A percentile compares a stretch with the other conserved stretches of the same genome.
Evolutionary conservation across 2,113 vertebrate genomes (phyloP).

Genomic region (Sturnira hondurensis): DNA sequence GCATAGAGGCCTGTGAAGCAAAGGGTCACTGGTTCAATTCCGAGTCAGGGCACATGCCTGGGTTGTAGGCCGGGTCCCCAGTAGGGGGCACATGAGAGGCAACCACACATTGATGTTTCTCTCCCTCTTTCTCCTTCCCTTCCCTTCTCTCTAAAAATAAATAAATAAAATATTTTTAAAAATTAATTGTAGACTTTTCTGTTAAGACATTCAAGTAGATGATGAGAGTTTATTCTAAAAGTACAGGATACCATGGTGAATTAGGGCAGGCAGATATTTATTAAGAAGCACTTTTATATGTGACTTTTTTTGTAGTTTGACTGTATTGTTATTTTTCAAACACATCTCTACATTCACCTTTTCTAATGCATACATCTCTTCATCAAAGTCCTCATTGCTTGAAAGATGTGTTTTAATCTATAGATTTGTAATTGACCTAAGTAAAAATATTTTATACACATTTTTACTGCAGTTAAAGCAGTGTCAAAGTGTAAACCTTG

Average conservation of each 20-base stretch:
- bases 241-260: background rate
- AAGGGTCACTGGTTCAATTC: too few species aligned
- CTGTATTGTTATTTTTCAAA: background rate
- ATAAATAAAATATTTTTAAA: too few species aligned
- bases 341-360: background rate
- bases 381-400: background rate
- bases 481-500: background rate
- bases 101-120: too few species aligned
- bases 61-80: too few species aligned
- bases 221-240: constrained; percentile 42
- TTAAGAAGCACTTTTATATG: background rate
- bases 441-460: background rate
- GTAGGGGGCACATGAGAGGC: too few species aligned
- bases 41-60: too few species aligned
- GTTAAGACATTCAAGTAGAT: background rate
- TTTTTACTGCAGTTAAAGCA: background rate
- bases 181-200: background rate
- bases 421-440: background rate
- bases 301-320: background rate
- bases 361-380: background rate
- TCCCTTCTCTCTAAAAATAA: too few species aligned
- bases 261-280: constrained; percentile 8
- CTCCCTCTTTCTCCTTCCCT: too few species aligned
- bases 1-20: too few species aligned
- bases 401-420: background rate